Base-by-base conservation (phyloP, 2,797 vertebrate species). In the Takifugu ocellatus region DNA sequence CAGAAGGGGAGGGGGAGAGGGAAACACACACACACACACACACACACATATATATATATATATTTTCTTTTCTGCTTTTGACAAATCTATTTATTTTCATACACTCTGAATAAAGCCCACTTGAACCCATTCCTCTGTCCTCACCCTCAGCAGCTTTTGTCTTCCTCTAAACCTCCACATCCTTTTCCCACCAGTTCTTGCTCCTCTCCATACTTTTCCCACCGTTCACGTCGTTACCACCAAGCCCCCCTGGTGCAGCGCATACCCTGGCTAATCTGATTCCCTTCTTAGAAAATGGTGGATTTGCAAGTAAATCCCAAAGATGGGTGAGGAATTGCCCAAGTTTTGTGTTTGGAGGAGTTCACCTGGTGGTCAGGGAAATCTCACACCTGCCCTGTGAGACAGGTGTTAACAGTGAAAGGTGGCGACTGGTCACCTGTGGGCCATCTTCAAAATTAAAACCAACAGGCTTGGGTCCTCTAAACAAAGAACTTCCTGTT, bases 321-420 rank as follows among this genome's bases (percentile, higher is more conserved):
- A 81, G 81, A 86, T 77, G 85, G 75, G 49, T 48, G 52, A 49
- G 51, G 59, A 60, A 75, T 84, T 83, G 86, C 87, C 84, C 84
- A 70, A 61, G 59, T 43, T 71, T 62, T 78, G 81, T 77, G 59
- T 58, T 71, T 21, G 16, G 16, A 56, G 26, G 48, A 76, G 79
- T 87, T 89, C 82, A 72, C 59, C 50, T 51, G 8, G 3, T 57
- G 77, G 72, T 63, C 77, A 66, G 45, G 16, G 61, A 42, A 39
- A 16, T 61, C 70, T 62, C 61, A 81, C 83, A 83, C 83, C 84
- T 84, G 74, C 73, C 68, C 45, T 16, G 72, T 56, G 47, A 59
- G 12, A 25, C 17, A 26, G 61, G 3, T 21, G 15, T 45, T 53
- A 21, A 33, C 25, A 46, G 42, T 47, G 16, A 54, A 26, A 36